Percentiles rank a stretch among this genome's conserved stretches.
Evolutionary conservation across 2,113 vertebrate genomes (phyloP).

Genomic region (Merops nubicus): DNA sequence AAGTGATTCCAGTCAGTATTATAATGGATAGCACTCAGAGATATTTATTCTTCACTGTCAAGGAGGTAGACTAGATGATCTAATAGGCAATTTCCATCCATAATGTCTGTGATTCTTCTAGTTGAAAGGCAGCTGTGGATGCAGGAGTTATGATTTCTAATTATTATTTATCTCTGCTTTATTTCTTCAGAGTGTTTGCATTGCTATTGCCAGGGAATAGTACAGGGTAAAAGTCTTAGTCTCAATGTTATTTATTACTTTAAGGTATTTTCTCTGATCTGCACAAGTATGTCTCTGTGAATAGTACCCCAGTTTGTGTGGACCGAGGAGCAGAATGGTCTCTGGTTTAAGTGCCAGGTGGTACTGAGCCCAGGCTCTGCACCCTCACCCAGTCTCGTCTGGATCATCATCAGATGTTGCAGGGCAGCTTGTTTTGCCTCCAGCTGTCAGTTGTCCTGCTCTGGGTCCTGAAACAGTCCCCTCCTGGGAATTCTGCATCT

Average conservation of each 20-base stretch:
- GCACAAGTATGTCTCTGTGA: not conserved
- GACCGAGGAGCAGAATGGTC: not conserved
- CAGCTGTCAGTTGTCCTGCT: not conserved
- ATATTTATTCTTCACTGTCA: slow-evolving; percentile 42
- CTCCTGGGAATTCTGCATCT: not conserved
- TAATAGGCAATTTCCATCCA: slow-evolving; percentile 25
- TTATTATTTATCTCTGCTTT: slow-evolving; percentile 16
- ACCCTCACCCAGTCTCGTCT: rapidly evolving
- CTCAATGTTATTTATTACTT: not conserved
- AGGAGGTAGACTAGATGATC: slow-evolving; percentile 32
- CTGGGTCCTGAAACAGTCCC: not conserved
- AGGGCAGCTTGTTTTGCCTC: not conserved
- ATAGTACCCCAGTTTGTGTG: not conserved
- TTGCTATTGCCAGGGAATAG: not conserved
- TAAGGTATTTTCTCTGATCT: not conserved
- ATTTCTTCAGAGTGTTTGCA: slow-evolving; percentile 3
- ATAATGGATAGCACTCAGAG: not conserved
- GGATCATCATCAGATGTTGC: not conserved
- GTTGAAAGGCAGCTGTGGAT: slow-evolving; percentile 33
- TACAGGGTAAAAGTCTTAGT: not conserved
- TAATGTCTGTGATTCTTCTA: slow-evolving; percentile 40
- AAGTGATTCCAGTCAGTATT: not conserved
- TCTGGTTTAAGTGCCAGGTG: not conserved
- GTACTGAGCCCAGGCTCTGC: not conserved
- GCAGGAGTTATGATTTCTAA: not conserved